phyloP scores from a whole-genome alignment of 2,797 vertebrate genomes.

The Hypotaenidia okinawae region DNA sequence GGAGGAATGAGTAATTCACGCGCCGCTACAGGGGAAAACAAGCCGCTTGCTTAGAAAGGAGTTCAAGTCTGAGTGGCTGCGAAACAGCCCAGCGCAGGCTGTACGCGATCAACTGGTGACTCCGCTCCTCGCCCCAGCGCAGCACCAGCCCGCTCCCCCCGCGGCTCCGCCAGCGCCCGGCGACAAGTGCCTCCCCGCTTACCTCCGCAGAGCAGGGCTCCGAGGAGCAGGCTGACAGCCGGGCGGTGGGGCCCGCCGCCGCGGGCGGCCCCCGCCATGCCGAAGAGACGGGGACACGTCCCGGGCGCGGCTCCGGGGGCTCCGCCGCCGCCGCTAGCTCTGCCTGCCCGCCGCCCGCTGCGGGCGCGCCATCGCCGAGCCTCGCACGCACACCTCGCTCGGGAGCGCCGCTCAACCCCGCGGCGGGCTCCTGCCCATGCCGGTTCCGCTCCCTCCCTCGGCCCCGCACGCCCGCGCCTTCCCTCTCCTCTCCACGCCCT shows the following conservation, averaged over 20 bases:
- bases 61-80: not conserved
- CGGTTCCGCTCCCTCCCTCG: not conserved
- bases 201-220: slow-evolving; percentile 75
- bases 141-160: not conserved
- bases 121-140: not conserved
- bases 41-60: not conserved
- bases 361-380: not conserved
- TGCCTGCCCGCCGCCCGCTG: not conserved
- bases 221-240: slow-evolving; percentile 62
- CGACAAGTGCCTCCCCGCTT: slow-evolving; percentile 23
- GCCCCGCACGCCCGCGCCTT: not conserved
- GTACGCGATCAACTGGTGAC: slow-evolving; percentile 41
- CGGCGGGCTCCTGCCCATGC: not conserved
- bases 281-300: not conserved
- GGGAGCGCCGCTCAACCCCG: not conserved
- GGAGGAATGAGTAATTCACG: not conserved
- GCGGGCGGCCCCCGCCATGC: slow-evolving; percentile 53
- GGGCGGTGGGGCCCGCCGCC: not conserved
- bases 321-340: not conserved
- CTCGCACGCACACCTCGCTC: not conserved
- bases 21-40: not conserved
- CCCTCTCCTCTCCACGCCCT: not conserved
- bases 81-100: not conserved
- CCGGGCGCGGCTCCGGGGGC: slow-evolving; percentile 22
- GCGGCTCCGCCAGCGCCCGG: not conserved